Conservation (phyloP, 2,113 vertebrate genomes). For the western clawed frog (Xenopus tropicalis) region DNA sequence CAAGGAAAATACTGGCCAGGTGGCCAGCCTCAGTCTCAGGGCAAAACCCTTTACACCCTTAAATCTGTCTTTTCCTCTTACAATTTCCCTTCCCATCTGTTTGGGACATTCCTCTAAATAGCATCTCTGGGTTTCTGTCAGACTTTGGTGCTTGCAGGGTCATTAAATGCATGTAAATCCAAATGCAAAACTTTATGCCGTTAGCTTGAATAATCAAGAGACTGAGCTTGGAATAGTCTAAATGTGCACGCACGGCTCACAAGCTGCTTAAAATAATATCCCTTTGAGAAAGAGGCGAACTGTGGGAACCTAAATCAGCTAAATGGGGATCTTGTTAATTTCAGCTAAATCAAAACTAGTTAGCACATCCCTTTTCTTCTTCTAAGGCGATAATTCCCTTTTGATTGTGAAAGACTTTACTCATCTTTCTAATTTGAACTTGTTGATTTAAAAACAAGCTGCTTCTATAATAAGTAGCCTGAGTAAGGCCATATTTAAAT, state of each 20-base stretch:
- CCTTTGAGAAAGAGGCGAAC: conserved; percentile 41
- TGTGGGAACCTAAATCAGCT: conserved; percentile 41
- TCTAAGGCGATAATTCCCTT: conserved; percentile 44
- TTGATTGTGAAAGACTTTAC: conserved; percentile 42
- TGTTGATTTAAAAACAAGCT: conserved; percentile 55
- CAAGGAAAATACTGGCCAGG: too few species aligned
- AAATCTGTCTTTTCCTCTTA: not conserved
- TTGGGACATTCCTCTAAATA: not conserved
- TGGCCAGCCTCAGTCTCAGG: too few species aligned
- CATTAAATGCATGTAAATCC: conserved; percentile 42
- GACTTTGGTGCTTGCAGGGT: conserved; percentile 35
- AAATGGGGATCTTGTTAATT: conserved; percentile 45
- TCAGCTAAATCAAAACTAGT: conserved; percentile 45
- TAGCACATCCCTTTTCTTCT: conserved; percentile 38
- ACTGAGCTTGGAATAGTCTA: conserved; percentile 23
- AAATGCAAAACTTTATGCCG: conserved; percentile 36
- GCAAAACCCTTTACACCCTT: too few species aligned
- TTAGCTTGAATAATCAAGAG: conserved; percentile 42
- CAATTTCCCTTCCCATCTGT: not conserved
- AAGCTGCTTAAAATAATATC: conserved; percentile 38
- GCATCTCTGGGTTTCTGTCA: conserved; percentile 15
- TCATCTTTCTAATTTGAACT: conserved; percentile 41
- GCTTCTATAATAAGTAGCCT: conserved; percentile 64
- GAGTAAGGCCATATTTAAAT: conserved; percentile 56
- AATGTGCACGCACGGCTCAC: conserved; percentile 38